Conservation (phyloP, 2,888 invertebrate species). For the Entomobrya multifasciata region DNA sequence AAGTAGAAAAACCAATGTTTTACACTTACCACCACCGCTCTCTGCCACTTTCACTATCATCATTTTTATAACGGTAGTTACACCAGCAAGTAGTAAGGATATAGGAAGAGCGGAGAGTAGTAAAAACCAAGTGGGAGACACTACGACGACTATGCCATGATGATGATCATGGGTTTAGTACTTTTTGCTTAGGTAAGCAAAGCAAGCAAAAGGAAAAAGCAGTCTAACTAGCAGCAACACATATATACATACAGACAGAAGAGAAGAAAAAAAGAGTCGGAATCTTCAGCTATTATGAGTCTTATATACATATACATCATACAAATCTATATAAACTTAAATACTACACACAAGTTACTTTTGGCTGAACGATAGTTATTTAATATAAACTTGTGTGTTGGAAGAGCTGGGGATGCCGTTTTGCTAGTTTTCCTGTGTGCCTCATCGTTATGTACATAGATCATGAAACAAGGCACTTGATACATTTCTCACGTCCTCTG, state of each 20-base stretch:
- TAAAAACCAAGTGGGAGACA: conserved; percentile 22
- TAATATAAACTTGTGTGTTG: conserved; percentile 46
- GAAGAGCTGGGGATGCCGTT: conserved; percentile 6
- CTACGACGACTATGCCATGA: conserved; percentile 40
- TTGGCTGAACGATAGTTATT: conserved; percentile 40
- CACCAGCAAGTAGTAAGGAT: neutral
- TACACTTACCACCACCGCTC: conserved; percentile 57
- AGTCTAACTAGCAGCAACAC: conserved; percentile 16
- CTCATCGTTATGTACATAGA: conserved; percentile 68
- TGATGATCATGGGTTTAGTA: conserved; percentile 63
- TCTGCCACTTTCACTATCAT: neutral
- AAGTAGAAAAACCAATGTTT: conserved; percentile 64
- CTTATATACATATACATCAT: neutral
- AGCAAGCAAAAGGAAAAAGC: conserved; percentile 55
- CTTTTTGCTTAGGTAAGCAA: conserved; percentile 71
- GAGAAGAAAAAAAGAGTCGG: conserved; percentile 15
- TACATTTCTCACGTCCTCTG: conserved; percentile 76
- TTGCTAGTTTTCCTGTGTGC: conserved; percentile 25
- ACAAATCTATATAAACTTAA: too few species aligned
- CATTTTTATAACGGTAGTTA: neutral
- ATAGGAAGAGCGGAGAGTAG: conserved; percentile 32
- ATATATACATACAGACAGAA: conserved; percentile 6
- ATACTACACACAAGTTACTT: conserved; percentile 63
- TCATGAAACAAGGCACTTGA: conserved; percentile 74
- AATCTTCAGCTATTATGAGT: neutral